Base-by-base conservation (phyloP, 2,888 invertebrate genomes). In the Endomychus coccineus region DNA sequence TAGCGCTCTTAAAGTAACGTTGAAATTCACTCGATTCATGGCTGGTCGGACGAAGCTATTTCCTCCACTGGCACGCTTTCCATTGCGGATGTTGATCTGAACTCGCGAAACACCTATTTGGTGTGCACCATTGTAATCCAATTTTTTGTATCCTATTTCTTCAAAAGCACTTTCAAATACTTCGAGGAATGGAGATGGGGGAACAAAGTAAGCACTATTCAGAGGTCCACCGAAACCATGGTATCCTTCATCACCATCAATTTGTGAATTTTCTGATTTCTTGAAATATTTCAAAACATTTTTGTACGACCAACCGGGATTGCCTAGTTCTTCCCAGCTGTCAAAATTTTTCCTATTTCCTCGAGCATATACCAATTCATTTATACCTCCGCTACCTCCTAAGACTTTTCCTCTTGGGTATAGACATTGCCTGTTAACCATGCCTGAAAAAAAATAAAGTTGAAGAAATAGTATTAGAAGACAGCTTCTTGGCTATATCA, bases 341-440 rank as follows among this genome's bases (percentile, higher is more conserved):
- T n/a, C n/a, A n/a, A n/a, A n/a, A n/a, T n/a, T n/a, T n/a, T n/a
- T n/a, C n/a, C n/a, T n/a, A n/a, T n/a, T n/a, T n/a, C n/a, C n/a
- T n/a, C n/a, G n/a, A n/a, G n/a, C n/a, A n/a, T n/a, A n/a, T n/a
- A 87, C 71, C 85, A 89, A 85, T 58, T 83, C 83, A 57, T 88
- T 88, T 0, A 88, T 69, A 1, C 81, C 80, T 45, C 82, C 82
- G 1, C 82, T 81, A 1, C 89, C 89, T 4, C 90, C 90, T 1
- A 90, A 70, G 1, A 88, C 84, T 62, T 85, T 85, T 23, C 84
- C 85, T 23, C 91, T 68, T 0, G 85, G 84, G 83, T 83, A 85
- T 59, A 80, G 83, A 64, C 85, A 85, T 34, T 80, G 71, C 33
- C 75, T 77, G 38, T 78, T 77, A 53, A 79, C 79, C 75, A 85